phyloP scores from a whole-genome alignment of 1,140 invertebrate species.

The Brachionus paranguensis region DNA sequence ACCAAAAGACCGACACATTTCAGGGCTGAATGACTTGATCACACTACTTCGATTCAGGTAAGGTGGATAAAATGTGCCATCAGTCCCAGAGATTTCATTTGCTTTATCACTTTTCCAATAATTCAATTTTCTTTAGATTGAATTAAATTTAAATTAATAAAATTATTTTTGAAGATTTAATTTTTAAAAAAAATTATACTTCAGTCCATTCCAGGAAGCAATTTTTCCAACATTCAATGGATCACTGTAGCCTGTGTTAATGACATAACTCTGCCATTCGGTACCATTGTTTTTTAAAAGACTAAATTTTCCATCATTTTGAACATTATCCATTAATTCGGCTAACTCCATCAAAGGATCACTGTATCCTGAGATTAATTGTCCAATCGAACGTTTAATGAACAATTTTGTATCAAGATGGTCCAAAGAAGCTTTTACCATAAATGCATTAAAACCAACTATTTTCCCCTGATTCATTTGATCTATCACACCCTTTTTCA shows the following conservation, averaged over 20 bases:
- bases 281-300: slow-evolving; percentile 26
- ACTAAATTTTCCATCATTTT: slow-evolving; percentile 24
- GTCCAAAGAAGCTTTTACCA: not conserved
- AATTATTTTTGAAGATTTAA: not conserved
- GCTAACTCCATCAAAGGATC: slow-evolving; percentile 31
- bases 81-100: slow-evolving; percentile 10
- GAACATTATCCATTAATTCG: not conserved
- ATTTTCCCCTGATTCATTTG: not conserved
- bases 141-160: not conserved
- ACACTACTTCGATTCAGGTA: not conserved
- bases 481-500: not conserved
- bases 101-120: slow-evolving; percentile 5
- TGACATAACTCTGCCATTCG: slow-evolving; percentile 23
- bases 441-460: not conserved
- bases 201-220: not conserved
- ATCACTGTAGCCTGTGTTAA: not conserved
- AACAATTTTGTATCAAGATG: slow-evolving; percentile 25
- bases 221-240: not conserved
- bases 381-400: not conserved
- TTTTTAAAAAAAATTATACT: not conserved
- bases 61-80: slow-evolving; percentile 35
- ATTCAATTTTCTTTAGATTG: not conserved
- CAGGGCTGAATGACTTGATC: not conserved
- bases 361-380: slow-evolving; percentile 14
- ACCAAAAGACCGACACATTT: slow-evolving; percentile 30